Percentiles rank a stretch among this genome's conserved stretches.
Evolutionary conservation across 2,888 invertebrate species (phyloP).

Genomic region (Aplocera efformata): DNA sequence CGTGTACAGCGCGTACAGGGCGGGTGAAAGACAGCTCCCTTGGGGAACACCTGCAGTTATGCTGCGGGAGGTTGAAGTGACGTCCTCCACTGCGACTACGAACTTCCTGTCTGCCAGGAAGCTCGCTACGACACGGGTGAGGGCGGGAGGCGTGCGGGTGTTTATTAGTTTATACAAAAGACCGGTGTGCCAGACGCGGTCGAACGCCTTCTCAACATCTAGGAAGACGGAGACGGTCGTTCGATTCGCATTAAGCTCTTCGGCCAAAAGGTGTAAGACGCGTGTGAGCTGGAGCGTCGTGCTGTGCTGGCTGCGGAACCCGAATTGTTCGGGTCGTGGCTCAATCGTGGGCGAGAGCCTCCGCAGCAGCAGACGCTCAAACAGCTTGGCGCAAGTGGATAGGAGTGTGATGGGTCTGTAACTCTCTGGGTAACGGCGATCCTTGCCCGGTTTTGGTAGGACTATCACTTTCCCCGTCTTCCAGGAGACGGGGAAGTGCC

Average conservation of each 20-base stretch:
- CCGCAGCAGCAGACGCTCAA: no score
- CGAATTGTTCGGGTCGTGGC: no score
- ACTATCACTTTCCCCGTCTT: conserved; percentile 23
- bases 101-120: no score
- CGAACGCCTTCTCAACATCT: no score
- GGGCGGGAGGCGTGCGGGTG: conserved; percentile 17
- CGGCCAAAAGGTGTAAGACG: no score
- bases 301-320: conserved; percentile 27
- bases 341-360: no score
- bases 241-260: no score
- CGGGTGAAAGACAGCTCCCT: conserved; percentile 19
- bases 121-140: conserved; percentile 32
- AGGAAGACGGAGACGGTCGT: no score
- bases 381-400: conserved; percentile 19
- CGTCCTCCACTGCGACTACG: no score
- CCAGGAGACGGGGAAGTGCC: conserved; percentile 18
- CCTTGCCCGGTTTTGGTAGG: conserved; percentile 30
- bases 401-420: conserved; percentile 22
- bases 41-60: conserved; percentile 3
- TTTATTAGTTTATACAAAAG: conserved; percentile 20
- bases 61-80: no score
- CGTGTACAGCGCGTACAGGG: conserved; percentile 22
- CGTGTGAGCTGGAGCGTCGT: no score
- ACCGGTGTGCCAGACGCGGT: conserved; percentile 30
- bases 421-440: conserved; percentile 18